A percentile compares a stretch with the other conserved stretches of the same genome.
Conservation (phyloP, 2,797 vertebrate genomes). For the Crax fasciolata region DNA sequence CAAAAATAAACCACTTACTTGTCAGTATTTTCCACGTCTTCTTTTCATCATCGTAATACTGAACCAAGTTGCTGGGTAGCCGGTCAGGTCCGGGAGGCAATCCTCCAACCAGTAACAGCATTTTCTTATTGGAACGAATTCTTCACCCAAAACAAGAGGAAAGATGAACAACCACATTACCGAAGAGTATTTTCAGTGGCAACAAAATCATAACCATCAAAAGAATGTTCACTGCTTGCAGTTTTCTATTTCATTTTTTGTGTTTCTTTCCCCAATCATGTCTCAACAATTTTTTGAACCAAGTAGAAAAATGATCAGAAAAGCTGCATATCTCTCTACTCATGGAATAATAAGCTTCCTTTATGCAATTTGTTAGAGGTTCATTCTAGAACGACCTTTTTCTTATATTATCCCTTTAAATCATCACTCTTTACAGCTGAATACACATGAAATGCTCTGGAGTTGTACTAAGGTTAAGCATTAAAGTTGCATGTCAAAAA, state of each 20-base stretch:
- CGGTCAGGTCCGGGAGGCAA: constrained; percentile 99
- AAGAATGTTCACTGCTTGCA: constrained; percentile 82
- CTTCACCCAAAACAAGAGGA: constrained; percentile 91
- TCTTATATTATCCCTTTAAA: constrained; percentile 90
- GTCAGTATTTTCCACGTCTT: constrained; percentile 99
- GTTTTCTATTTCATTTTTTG: constrained; percentile 84
- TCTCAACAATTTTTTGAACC: constrained; percentile 85
- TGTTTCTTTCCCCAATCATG: constrained; percentile 83
- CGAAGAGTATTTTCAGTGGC: constrained; percentile 81
- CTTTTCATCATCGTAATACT: constrained; percentile 99
- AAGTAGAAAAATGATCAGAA: constrained; percentile 86
- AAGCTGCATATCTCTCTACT: constrained; percentile 81
- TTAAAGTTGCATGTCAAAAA: constrained; percentile 91
- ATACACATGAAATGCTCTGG: constrained; percentile 88
- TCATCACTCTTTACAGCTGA: constrained; percentile 90
- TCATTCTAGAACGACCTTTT: constrained; percentile 89
- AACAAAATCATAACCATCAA: constrained; percentile 83
- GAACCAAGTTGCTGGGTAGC: constrained; percentile 99
- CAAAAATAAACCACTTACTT: constrained; percentile 90
- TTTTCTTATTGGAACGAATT: constrained; percentile 99
- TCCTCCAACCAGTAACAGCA: constrained; percentile 97
- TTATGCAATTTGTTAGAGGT: constrained; percentile 89
- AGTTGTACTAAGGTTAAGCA: constrained; percentile 90
- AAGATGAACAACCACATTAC: constrained; percentile 86
- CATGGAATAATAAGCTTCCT: constrained; percentile 86